Percentiles rank a stretch among this genome's conserved stretches.
phyloP scores from a whole-genome alignment of 2,888 invertebrate species.

The Eumerus sabulonum region DNA sequence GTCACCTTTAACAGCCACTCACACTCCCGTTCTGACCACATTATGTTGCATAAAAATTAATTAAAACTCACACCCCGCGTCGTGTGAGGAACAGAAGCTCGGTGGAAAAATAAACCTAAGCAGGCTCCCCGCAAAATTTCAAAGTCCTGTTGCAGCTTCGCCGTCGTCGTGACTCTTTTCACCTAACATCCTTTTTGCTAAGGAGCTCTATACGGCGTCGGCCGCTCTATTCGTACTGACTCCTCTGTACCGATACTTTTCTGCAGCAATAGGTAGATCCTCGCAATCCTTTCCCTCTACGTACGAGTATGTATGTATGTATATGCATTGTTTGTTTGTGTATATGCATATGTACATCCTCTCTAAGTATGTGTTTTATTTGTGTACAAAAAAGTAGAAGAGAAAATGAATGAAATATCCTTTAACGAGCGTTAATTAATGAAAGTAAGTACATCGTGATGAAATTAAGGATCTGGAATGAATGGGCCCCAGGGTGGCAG shows the following conservation, averaged over 20 bases:
- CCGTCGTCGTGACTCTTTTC: too few species aligned
- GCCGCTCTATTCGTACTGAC: background rate
- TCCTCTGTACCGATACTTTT: background rate
- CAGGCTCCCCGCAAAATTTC: constrained; percentile 45
- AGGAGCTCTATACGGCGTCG: background rate
- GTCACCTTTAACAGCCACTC: too few species aligned
- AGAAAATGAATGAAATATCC: constrained; percentile 42
- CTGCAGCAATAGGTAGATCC: constrained; percentile 10
- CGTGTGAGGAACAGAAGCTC: constrained; percentile 11
- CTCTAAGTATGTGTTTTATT: too few species aligned
- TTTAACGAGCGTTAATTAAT: constrained; percentile 67
- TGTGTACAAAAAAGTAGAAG: background rate
- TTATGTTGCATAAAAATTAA: constrained; percentile 51
- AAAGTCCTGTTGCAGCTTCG: constrained; percentile 27
- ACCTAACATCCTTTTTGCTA: background rate
- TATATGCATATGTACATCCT: too few species aligned
- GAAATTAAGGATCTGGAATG: constrained; percentile 65
- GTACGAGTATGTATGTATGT: too few species aligned
- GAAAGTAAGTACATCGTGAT: constrained; percentile 64
- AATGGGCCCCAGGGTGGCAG: constrained; percentile 2
- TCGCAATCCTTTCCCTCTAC: too few species aligned
- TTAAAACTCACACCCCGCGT: constrained; percentile 46
- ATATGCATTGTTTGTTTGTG: too few species aligned
- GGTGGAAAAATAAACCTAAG: background rate
- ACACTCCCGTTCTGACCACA: too few species aligned